A percentile compares a stretch with the other conserved stretches of the same genome.
phyloP scores from a whole-genome alignment of 2,888 invertebrate species.

The Mystacides longicornis region DNA sequence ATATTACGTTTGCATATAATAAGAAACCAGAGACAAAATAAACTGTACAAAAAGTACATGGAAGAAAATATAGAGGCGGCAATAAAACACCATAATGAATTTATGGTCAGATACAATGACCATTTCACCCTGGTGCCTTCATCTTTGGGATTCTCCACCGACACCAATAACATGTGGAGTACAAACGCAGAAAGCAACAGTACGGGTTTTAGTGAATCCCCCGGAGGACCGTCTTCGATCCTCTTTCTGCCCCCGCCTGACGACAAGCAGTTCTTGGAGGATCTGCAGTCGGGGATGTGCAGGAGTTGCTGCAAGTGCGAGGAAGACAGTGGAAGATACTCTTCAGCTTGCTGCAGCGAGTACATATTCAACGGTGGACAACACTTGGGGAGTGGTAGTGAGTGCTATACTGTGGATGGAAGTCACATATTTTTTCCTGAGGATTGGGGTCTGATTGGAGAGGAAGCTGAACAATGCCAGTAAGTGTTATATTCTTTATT shows the following conservation, averaged over 20 bases:
- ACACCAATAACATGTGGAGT: slow-evolving; percentile 19
- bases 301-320: slow-evolving; percentile 30
- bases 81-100: slow-evolving; percentile 40
- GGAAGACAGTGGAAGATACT: slow-evolving; percentile 42
- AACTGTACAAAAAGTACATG: slow-evolving; percentile 46
- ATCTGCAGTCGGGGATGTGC: slow-evolving; percentile 33
- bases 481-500: background rate
- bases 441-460: slow-evolving; percentile 13
- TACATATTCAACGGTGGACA: slow-evolving; percentile 48
- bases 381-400: slow-evolving; percentile 39
- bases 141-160: slow-evolving; percentile 13
- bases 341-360: slow-evolving; percentile 47
- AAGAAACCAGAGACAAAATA: slow-evolving; percentile 45
- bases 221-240: slow-evolving; percentile 37
- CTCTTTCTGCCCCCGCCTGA: slow-evolving; percentile 37
- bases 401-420: slow-evolving; percentile 11
- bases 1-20: slow-evolving; percentile 49
- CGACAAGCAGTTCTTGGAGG: slow-evolving; percentile 37
- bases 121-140: slow-evolving; percentile 26
- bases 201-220: slow-evolving; percentile 32
- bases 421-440: slow-evolving; percentile 14
- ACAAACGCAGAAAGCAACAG: slow-evolving; percentile 28
- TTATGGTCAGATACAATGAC: slow-evolving; percentile 35
- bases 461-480: slow-evolving; percentile 9
- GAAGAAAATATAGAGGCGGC: slow-evolving; percentile 45